Conservation (phyloP, 2,888 invertebrate species). For the Chironomus riparius region DNA sequence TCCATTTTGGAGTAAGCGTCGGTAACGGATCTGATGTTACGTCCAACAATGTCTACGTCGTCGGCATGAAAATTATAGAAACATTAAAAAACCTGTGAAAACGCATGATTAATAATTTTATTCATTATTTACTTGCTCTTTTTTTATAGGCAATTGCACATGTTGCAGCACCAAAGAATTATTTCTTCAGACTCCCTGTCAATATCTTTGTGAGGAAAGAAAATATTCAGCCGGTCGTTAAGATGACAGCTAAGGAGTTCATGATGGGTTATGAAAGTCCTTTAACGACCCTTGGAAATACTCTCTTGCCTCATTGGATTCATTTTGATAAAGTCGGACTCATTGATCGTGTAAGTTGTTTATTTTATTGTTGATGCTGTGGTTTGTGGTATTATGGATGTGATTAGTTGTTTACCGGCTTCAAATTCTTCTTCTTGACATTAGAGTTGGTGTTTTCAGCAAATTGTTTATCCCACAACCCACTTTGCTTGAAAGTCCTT, state of each 20-base stretch:
- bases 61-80: too few species aligned
- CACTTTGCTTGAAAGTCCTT: too few species aligned
- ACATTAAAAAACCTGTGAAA: background rate
- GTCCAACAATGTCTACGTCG: too few species aligned
- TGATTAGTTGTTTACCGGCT: too few species aligned
- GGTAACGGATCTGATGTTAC: too few species aligned
- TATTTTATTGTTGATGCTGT: too few species aligned
- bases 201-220: constrained; percentile 62
- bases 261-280: constrained; percentile 84
- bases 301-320: constrained; percentile 74
- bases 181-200: constrained; percentile 57
- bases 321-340: constrained; percentile 79
- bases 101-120: background rate
- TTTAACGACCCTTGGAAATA: constrained; percentile 73
- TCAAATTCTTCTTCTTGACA: too few species aligned
- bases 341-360: constrained; percentile 67
- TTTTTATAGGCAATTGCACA: constrained; percentile 68
- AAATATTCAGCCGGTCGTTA: constrained; percentile 58
- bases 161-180: constrained; percentile 56
- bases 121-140: constrained; percentile 2
- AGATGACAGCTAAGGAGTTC: constrained; percentile 76
- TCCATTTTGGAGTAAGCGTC: too few species aligned
- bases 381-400: too few species aligned
- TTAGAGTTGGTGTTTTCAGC: too few species aligned
- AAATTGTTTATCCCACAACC: too few species aligned